Conservation (phyloP, 2,113 vertebrate species). For the Rhinichthys klamathensis region DNA sequence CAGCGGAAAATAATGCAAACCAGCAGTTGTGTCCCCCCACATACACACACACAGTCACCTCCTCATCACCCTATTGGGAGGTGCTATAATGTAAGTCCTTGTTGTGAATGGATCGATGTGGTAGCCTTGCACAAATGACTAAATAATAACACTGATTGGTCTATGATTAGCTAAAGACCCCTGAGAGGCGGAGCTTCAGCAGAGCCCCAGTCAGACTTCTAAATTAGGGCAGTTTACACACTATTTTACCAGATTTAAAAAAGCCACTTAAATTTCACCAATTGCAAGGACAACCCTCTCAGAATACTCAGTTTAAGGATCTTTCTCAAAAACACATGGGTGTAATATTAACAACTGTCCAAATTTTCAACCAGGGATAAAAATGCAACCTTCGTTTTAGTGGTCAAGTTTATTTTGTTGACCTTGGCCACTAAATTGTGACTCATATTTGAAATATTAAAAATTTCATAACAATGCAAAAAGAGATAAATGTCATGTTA, state of each 20-base stretch:
- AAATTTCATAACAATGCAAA: too few species aligned
- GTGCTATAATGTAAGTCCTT: conserved; percentile 27
- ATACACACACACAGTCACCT: conserved; percentile 10
- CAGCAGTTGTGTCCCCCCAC: not conserved
- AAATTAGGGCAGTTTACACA: not conserved
- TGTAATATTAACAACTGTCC: not conserved
- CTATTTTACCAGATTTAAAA: conserved; percentile 16
- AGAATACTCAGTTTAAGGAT: not conserved
- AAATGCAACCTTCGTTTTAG: not conserved
- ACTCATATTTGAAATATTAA: too few species aligned
- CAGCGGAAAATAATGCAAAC: conserved; percentile 29
- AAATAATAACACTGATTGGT: conserved; percentile 38
- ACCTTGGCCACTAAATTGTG: not conserved
- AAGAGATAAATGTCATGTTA: not conserved
- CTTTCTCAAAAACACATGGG: conserved; percentile 18
- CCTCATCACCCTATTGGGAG: conserved; percentile 5
- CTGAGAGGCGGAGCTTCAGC: not conserved
- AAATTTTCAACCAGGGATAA: not conserved
- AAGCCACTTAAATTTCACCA: not conserved
- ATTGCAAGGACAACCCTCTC: not conserved
- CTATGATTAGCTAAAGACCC: conserved; percentile 20
- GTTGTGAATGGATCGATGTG: conserved; percentile 23
- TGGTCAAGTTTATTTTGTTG: not conserved
- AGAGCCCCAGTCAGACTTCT: not conserved
- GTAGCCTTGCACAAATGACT: conserved; percentile 25